Conservation (phyloP, 2,113 vertebrate species). For the Callithrix jacchus region DNA sequence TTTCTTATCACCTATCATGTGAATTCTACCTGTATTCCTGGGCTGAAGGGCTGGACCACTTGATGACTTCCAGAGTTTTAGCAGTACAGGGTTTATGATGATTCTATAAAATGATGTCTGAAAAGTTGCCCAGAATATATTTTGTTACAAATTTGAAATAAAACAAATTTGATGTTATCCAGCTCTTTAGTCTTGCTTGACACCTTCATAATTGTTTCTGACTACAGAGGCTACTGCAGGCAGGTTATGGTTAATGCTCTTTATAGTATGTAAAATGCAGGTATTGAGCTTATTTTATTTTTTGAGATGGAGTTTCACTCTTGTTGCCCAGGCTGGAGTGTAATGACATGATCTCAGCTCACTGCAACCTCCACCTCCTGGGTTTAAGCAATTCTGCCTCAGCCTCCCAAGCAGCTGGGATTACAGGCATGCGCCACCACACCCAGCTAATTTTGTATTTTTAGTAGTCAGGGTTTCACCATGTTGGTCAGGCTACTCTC, state of each 20-base stretch:
- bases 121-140: slow-evolving; percentile 62
- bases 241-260: not conserved
- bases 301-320: too few species aligned
- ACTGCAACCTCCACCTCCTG: too few species aligned
- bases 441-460: too few species aligned
- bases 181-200: not conserved
- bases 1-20: not conserved
- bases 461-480: too few species aligned
- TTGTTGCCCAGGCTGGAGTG: too few species aligned
- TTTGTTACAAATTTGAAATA: slow-evolving; percentile 74
- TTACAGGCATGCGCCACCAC: too few species aligned
- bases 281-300: not conserved
- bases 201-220: not conserved
- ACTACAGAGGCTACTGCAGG: not conserved
- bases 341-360: too few species aligned
- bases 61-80: slow-evolving; percentile 12
- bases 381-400: too few species aligned
- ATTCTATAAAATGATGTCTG: slow-evolving; percentile 41
- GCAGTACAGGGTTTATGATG: slow-evolving; percentile 27
- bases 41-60: slow-evolving; percentile 10
- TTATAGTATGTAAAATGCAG: not conserved
- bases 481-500: too few species aligned
- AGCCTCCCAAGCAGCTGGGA: too few species aligned
- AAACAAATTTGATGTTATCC: not conserved
- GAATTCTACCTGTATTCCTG: slow-evolving; percentile 5